These are phyloP conservation scores for Acanthacorydalis orientalis DNA, from an alignment of 2,888 invertebrate genomes.

Conservation along the genomic window DNA sequence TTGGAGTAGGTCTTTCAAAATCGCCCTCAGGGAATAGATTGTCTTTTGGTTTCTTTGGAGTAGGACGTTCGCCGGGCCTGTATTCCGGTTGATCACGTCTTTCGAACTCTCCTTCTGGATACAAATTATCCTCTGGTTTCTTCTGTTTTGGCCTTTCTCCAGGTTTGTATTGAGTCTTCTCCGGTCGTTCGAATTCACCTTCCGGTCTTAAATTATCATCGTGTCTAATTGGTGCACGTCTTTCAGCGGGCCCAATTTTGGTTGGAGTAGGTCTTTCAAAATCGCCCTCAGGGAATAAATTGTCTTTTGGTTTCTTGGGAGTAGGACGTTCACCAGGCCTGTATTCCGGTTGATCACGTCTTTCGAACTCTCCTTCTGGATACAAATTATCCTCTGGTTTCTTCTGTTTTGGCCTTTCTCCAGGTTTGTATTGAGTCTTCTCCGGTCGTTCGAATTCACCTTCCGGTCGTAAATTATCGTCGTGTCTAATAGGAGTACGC, in stretches of 20 bases:
- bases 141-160: slow-evolving; percentile 31
- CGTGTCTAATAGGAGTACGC: slow-evolving; percentile 28
- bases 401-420: slow-evolving; percentile 40
- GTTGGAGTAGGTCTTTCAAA: slow-evolving; percentile 21
- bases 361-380: slow-evolving; percentile 25
- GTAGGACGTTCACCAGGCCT: slow-evolving; percentile 25
- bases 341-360: slow-evolving; percentile 20
- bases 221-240: slow-evolving; percentile 15
- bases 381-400: slow-evolving; percentile 26
- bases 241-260: slow-evolving; percentile 18
- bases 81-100: slow-evolving; percentile 30
- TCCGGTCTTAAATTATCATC: slow-evolving; percentile 29
- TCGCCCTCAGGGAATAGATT: slow-evolving; percentile 29
- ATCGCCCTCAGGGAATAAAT: slow-evolving; percentile 33
- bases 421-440: slow-evolving; percentile 25
- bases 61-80: slow-evolving; percentile 28
- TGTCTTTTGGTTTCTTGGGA: slow-evolving; percentile 26
- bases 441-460: slow-evolving; percentile 32
- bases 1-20: slow-evolving; percentile 24
- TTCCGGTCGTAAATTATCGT: slow-evolving; percentile 34
- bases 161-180: slow-evolving; percentile 22
- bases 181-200: slow-evolving; percentile 25
- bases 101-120: slow-evolving; percentile 33
- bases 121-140: slow-evolving; percentile 32
- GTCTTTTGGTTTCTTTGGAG: slow-evolving; percentile 23